Evolutionary conservation across 2,888 invertebrate genomes (phyloP).

Genomic region (Listrodromus nycthemerus): DNA sequence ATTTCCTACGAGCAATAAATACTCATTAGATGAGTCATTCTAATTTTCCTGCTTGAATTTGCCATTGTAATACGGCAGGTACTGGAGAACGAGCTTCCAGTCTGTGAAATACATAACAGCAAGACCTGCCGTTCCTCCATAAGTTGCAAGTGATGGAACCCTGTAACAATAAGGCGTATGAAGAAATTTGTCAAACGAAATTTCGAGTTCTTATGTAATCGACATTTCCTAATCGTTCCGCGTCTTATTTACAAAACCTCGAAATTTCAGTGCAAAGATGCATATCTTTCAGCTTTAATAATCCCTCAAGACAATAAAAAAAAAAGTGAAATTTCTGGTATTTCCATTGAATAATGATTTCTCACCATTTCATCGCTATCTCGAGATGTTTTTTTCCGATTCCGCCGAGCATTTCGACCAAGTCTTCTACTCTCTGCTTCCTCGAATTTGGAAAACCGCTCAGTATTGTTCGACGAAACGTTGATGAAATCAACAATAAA

Average conservation of each 20-base stretch:
- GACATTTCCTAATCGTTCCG: not conserved
- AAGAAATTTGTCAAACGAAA: not conserved
- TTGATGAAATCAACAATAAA: not conserved
- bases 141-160: conserved; percentile 87
- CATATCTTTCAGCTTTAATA: not conserved
- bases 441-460: not conserved
- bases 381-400: conserved; percentile 59
- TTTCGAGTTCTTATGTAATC: conserved; percentile 24
- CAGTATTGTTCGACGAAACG: not conserved
- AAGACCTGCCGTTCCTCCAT: conserved; percentile 88
- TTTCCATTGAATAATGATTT: not conserved
- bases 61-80: conserved; percentile 91
- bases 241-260: not conserved
- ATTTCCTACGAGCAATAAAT: conserved; percentile 29
- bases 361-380: conserved; percentile 66
- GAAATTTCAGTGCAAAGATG: not conserved
- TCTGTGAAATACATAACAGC: conserved; percentile 90
- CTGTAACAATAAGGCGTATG: conserved; percentile 78
- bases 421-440: not conserved
- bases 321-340: not conserved
- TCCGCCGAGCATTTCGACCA: conserved; percentile 27
- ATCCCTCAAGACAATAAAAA: not conserved
- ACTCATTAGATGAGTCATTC: conserved; percentile 9
- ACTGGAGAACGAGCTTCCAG: conserved; percentile 90
- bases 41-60: conserved; percentile 86